Evolutionary conservation across 2,797 vertebrate genomes (phyloP).

Genomic region (Periparus ater): DNA sequence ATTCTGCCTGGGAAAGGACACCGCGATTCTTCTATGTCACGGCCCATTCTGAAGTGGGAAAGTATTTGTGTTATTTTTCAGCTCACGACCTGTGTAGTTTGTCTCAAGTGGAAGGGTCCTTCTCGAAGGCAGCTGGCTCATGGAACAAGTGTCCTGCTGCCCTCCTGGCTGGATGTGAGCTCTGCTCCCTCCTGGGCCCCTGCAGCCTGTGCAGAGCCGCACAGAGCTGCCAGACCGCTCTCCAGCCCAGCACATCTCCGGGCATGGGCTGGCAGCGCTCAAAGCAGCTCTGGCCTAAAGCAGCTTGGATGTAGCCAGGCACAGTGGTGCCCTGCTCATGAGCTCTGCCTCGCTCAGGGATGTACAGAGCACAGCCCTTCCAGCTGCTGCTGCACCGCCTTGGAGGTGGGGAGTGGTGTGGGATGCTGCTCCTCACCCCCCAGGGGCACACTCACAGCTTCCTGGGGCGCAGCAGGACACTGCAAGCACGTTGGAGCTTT

Average conservation of each 20-base stretch:
- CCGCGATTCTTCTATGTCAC: background rate
- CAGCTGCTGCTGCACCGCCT: background rate
- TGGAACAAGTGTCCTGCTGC: background rate
- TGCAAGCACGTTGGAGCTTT: background rate
- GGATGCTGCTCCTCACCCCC: background rate
- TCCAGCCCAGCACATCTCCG: background rate
- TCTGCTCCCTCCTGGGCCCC: background rate
- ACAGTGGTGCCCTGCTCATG: background rate
- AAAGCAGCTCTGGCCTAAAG: background rate
- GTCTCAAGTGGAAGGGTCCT: background rate
- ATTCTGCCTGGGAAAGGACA: background rate
- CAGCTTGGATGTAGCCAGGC: background rate
- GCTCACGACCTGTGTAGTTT: background rate
- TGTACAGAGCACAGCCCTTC: background rate
- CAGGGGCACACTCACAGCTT: fast-evolving
- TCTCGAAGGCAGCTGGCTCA: background rate
- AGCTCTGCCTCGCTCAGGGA: background rate
- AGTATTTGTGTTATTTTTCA: background rate
- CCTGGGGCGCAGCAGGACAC: background rate
- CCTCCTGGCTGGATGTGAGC: background rate
- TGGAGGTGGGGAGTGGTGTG: background rate
- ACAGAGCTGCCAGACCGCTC: background rate
- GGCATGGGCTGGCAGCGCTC: background rate
- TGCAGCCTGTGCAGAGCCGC: fast-evolving
- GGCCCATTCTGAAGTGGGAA: background rate